Percentiles rank a stretch among this genome's conserved stretches.
Conservation (phyloP, 2,888 invertebrate genomes). For the Spisula solida region DNA sequence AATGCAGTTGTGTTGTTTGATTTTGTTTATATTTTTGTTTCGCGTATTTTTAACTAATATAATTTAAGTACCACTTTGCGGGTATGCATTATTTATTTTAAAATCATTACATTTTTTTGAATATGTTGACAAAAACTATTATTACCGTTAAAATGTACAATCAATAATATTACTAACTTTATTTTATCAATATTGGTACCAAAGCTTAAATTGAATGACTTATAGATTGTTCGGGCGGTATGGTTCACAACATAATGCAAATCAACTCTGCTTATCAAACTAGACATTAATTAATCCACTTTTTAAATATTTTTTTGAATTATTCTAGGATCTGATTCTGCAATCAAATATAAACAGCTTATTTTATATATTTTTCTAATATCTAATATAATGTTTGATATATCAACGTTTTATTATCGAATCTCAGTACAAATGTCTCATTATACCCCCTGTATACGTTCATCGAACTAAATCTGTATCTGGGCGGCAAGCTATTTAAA, state of each 20-base stretch:
- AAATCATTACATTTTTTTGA: neutral
- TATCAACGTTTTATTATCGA: neutral
- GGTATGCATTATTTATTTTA: too few species aligned
- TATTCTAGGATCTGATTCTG: neutral
- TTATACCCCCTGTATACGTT: too few species aligned
- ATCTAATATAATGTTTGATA: neutral
- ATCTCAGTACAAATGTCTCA: too few species aligned
- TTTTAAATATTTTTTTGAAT: slow-evolving; percentile 13
- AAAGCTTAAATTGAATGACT: neutral
- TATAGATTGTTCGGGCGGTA: neutral
- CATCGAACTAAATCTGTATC: too few species aligned
- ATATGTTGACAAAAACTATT: neutral
- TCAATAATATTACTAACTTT: neutral
- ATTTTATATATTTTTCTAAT: neutral
- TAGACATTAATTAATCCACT: neutral
- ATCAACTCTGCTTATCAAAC: neutral
- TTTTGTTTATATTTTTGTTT: too few species aligned
- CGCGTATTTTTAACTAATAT: too few species aligned
- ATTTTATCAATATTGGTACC: neutral
- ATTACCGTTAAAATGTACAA: neutral
- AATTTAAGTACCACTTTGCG: too few species aligned
- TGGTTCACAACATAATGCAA: neutral
- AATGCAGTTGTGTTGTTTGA: too few species aligned
- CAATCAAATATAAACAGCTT: neutral
- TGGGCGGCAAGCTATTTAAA: too few species aligned